Evolutionary conservation across 2,888 invertebrate genomes (phyloP).

Genomic region (Uropetala carovei): DNA sequence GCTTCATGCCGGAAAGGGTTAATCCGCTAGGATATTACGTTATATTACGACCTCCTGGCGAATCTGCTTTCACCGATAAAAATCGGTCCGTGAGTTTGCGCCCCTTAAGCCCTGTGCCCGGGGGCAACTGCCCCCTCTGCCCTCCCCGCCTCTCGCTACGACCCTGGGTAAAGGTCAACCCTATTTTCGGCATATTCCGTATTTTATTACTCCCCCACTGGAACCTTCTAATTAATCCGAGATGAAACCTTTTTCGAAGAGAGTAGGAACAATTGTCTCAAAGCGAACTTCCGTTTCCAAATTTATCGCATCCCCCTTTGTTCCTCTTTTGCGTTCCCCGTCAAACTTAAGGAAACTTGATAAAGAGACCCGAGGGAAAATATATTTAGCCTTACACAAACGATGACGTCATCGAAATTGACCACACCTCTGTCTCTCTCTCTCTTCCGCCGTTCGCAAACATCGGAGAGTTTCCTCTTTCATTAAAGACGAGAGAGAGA

Average conservation of each 20-base stretch:
- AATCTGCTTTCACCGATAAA: too few species aligned
- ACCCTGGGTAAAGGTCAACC: background rate
- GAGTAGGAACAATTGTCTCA: background rate
- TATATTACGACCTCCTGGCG: too few species aligned
- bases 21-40: too few species aligned
- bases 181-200: background rate
- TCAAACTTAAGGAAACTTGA: background rate
- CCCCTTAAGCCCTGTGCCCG: too few species aligned
- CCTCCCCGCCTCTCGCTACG: too few species aligned
- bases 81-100: too few species aligned
- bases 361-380: background rate
- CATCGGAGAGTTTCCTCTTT: too few species aligned
- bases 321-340: background rate
- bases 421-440: background rate
- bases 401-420: background rate
- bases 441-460: background rate
- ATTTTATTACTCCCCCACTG: background rate
- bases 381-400: background rate
- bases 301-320: background rate
- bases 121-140: too few species aligned
- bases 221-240: conserved; percentile 11
- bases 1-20: too few species aligned
- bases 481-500: too few species aligned
- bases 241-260: background rate
- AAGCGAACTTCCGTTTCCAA: background rate